A percentile compares a stretch with the other conserved stretches of the same genome.
Conservation (phyloP, 2,888 invertebrate genomes). For the Xestia ashworthii region DNA sequence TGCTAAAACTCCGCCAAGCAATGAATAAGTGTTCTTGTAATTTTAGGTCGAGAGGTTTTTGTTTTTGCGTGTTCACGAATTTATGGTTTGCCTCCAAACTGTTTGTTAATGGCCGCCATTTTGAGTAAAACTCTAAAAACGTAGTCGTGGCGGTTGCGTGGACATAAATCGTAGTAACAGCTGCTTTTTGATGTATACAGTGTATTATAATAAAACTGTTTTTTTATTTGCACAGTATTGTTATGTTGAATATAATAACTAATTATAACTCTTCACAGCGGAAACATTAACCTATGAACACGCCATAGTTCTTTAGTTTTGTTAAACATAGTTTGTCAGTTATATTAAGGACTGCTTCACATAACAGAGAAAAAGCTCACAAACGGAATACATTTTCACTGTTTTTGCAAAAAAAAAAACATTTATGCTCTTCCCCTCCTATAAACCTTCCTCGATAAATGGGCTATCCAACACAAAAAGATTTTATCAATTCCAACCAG, state of each 20-base stretch:
- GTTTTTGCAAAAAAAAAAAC: no score
- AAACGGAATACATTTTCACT: no score
- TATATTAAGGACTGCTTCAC: not conserved
- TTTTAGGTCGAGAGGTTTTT: constrained; percentile 57
- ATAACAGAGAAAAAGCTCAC: no score
- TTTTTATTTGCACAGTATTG: constrained; percentile 29
- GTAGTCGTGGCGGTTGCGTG: constrained; percentile 27
- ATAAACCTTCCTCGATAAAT: no score
- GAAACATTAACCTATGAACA: not conserved
- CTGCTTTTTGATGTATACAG: constrained; percentile 40
- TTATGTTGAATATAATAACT: not conserved
- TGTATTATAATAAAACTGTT: constrained; percentile 14
- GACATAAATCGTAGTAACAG: constrained; percentile 50
- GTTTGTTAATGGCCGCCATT: constrained; percentile 53
- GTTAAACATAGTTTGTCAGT: not conserved
- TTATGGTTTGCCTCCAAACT: constrained; percentile 51
- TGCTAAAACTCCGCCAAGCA: constrained; percentile 58
- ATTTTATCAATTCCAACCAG: no score
- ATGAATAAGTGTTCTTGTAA: constrained; percentile 64
- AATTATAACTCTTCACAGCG: not conserved
- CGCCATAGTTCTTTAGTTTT: not conserved
- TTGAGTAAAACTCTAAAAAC: constrained; percentile 51
- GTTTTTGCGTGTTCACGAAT: constrained; percentile 62
- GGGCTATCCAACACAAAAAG: no score
- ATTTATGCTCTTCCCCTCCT: no score